Evolutionary conservation across 2,888 invertebrate genomes (phyloP).

Genomic region (Ectemnius lituratus): DNA sequence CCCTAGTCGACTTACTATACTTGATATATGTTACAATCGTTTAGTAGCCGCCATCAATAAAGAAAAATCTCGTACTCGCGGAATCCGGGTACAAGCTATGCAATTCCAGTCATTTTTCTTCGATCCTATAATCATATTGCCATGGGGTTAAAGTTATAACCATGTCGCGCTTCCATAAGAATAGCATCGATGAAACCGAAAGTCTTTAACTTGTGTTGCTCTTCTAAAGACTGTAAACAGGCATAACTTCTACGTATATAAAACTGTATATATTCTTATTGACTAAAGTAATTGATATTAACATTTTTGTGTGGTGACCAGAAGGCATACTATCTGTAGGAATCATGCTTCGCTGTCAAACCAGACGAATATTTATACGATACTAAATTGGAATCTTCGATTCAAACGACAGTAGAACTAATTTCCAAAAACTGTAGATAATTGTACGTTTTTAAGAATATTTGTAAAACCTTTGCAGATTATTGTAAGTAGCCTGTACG

Average conservation of each 20-base stretch:
- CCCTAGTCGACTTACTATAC: constrained; percentile 57
- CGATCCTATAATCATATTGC: not conserved
- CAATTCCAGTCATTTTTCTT: constrained; percentile 16
- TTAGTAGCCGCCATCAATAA: constrained; percentile 24
- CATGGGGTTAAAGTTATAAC: constrained; percentile 4
- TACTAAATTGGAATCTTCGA: constrained; percentile 26
- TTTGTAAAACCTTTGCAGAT: constrained; percentile 26
- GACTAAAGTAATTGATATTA: constrained; percentile 12
- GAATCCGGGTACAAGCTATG: constrained; percentile 42
- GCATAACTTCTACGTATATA: constrained; percentile 54
- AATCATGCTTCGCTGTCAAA: constrained; percentile 30
- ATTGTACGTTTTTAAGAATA: constrained; percentile 32
- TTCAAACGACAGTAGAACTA: constrained; percentile 21
- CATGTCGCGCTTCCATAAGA: constrained; percentile 37
- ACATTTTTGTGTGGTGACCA: constrained; percentile 16
- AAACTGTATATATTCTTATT: constrained; percentile 19
- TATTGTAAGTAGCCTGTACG: constrained; percentile 44
- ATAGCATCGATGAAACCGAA: constrained; percentile 3
- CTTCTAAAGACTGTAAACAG: constrained; percentile 1
- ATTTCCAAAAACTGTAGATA: constrained; percentile 11
- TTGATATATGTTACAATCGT: constrained; percentile 54
- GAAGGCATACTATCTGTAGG: not conserved
- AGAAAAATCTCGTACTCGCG: no score
- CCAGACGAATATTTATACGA: constrained; percentile 14
- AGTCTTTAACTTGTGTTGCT: no score